Conservation (phyloP, 2,888 invertebrate species). For the Deilephila porcellus region DNA sequence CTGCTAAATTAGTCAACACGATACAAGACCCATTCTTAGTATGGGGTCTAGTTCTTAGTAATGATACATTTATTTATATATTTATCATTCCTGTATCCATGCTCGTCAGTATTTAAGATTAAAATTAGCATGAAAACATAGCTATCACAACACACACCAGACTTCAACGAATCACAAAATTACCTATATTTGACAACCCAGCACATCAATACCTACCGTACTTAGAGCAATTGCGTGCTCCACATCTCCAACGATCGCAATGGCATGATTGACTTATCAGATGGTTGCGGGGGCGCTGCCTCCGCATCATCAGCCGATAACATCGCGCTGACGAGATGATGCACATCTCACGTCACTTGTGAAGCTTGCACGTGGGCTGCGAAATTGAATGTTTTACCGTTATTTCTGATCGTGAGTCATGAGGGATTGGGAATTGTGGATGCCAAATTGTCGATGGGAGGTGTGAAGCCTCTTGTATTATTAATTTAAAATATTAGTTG, state of each 20-base stretch:
- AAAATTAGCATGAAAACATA: too few species aligned
- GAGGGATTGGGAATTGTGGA: background rate
- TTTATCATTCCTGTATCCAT: too few species aligned
- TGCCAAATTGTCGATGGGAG: background rate
- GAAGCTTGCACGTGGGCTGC: background rate
- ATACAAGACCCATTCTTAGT: too few species aligned
- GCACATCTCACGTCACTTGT: constrained; percentile 34
- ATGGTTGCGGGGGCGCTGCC: constrained; percentile 64
- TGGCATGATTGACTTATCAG: constrained; percentile 72
- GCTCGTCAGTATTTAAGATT: too few species aligned
- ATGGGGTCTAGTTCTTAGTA: too few species aligned
- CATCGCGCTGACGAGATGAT: constrained; percentile 59
- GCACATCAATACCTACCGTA: constrained; percentile 38
- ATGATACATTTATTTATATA: too few species aligned
- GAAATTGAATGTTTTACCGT: constrained; percentile 1
- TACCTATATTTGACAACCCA: constrained; percentile 11
- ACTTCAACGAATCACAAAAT: background rate
- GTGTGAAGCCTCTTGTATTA: background rate
- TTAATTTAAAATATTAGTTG: too few species aligned
- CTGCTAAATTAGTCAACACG: too few species aligned
- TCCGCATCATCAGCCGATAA: constrained; percentile 68
- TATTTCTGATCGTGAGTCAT: background rate
- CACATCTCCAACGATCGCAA: constrained; percentile 50
- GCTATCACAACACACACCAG: too few species aligned
- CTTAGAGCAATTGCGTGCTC: constrained; percentile 40